A percentile compares a stretch with the other conserved stretches of the same genome.
phyloP scores from a whole-genome alignment of 2,113 vertebrate genomes.

The Syngnathoides biaculeatus region DNA sequence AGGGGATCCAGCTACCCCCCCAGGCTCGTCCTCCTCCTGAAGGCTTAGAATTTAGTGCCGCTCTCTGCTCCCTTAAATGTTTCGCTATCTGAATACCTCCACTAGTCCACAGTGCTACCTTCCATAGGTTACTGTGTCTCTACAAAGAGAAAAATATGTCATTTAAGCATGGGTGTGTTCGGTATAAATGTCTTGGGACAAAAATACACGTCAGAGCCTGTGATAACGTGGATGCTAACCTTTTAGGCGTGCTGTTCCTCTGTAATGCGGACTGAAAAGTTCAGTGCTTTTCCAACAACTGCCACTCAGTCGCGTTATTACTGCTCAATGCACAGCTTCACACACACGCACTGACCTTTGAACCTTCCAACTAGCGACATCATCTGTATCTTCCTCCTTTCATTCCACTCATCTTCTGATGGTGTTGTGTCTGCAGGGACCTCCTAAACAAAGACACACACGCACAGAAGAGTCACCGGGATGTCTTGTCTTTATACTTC shows the following conservation, averaged over 20 bases:
- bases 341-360: constrained; percentile 75
- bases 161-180: not conserved
- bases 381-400: constrained; percentile 90
- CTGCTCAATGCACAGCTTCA: not conserved
- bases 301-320: constrained; percentile 86
- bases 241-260: constrained; percentile 74
- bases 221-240: constrained; percentile 54
- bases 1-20: too few species aligned
- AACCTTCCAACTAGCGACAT: constrained; percentile 87
- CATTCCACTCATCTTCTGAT: constrained; percentile 89
- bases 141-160: not conserved
- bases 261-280: constrained; percentile 96
- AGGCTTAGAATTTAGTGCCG: too few species aligned
- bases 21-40: too few species aligned
- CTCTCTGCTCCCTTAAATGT: too few species aligned
- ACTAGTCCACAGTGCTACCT: too few species aligned
- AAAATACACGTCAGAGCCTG: constrained; percentile 41
- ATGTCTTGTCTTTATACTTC: constrained; percentile 21
- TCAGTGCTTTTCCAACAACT: constrained; percentile 93
- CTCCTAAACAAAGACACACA: constrained; percentile 77
- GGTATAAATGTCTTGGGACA: not conserved
- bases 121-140: not conserved
- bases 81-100: too few species aligned
- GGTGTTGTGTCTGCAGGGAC: constrained; percentile 81
- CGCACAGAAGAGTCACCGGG: constrained; percentile 12